Base-by-base conservation (phyloP, 2,888 invertebrate genomes). In the Adineta ricciae region DNA sequence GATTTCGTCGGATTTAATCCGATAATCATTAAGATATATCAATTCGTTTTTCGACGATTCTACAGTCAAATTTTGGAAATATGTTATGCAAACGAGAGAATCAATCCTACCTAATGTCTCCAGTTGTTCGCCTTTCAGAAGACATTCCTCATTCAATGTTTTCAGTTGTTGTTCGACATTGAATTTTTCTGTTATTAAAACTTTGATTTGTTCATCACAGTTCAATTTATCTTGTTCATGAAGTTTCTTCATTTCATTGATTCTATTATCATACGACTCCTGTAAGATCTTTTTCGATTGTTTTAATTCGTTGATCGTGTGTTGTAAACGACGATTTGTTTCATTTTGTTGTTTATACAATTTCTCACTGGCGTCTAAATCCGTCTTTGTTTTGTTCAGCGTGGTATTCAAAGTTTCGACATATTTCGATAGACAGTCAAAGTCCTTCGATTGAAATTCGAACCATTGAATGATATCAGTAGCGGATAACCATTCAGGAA, bases 381-480 rank as follows among this genome's bases (percentile, higher is more conserved):
- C 88, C 4, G 87, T 86, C 86, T 89, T 88, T 64, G 90, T 86
- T 8, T 88, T 88, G 46, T 88, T 88, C 36, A 89, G 88, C 16
- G 88, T 88, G 8, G 87, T 86, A 54, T 88, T 87, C 41, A 90
- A 85, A 83, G 87, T 86, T 27, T 88, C 88, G 52, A 86, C 41
- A 64, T 86, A 85, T 86, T 89, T 89, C 83, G 87, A 88, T n/a
- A 90, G 88, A 38, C 89, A 85, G 21, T 87, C 86, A 24, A 90
- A 86, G 86, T 90, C 90, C 86, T 90, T 90, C 84, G 88, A 88
- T 86, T 89, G 89, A 86, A 90, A 90, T 2, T 87, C 86, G 46
- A 88, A 87, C 90, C 90, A 90, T 41, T 89, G 88, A 36, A 87
- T 87, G 19, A 90, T 88, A 87, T 90, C 90, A 86, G 88, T 88